phyloP scores from a whole-genome alignment of 2,797 vertebrate genomes.

The Trichosurus vulpecula region DNA sequence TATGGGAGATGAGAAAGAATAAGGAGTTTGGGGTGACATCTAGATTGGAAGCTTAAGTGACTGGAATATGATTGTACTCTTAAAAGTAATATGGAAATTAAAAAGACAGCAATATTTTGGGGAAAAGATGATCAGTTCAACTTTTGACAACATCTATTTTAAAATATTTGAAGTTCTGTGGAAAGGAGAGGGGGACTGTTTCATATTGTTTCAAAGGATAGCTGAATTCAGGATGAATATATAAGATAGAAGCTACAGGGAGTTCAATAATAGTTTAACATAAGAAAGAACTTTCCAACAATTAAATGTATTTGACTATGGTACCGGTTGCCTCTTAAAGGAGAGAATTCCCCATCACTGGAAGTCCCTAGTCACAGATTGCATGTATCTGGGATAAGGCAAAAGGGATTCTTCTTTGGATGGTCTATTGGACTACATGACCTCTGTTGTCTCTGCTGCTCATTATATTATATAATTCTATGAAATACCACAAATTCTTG shows the following conservation, averaged over 20 bases:
- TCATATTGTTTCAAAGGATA: neutral
- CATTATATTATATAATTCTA: neutral
- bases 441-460: neutral
- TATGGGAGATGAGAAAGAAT: neutral
- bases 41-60: neutral
- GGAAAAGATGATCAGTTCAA: neutral
- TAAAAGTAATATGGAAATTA: neutral
- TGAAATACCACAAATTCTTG: neutral
- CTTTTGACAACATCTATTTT: neutral
- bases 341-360: neutral
- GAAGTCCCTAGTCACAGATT: neutral
- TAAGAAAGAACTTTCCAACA: neutral
- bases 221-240: neutral
- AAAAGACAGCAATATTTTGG: neutral
- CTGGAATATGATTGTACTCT: neutral
- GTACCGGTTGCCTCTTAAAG: neutral
- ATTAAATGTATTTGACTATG: neutral
- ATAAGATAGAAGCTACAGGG: neutral
- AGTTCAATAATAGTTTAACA: neutral
- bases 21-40: neutral
- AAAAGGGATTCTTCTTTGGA: neutral
- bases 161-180: neutral
- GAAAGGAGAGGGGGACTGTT: neutral
- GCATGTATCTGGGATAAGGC: neutral
- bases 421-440: neutral